These are phyloP conservation scores for Barbus barbus DNA, from an alignment of 2,113 vertebrate species.

Conservation along the genomic window DNA sequence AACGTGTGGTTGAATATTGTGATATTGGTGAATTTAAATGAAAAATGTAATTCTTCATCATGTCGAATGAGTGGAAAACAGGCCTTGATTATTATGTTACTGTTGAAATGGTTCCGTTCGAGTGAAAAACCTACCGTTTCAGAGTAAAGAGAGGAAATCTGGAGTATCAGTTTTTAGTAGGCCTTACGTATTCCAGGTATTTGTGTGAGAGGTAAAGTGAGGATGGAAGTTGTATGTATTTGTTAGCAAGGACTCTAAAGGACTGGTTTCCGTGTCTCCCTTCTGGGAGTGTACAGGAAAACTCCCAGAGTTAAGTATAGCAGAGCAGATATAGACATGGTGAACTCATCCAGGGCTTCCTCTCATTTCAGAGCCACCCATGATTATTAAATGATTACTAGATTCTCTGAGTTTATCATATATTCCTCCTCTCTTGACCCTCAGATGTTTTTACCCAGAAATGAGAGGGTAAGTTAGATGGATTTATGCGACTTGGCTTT, in stretches of 20 bases:
- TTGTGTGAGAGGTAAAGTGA: background rate
- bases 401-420: background rate
- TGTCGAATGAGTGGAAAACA: too few species aligned
- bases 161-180: background rate
- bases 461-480: background rate
- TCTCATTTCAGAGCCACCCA: background rate
- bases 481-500: background rate
- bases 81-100: too few species aligned
- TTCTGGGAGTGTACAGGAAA: slow-evolving; percentile 24
- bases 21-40: too few species aligned
- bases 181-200: background rate
- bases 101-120: too few species aligned
- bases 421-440: too few species aligned
- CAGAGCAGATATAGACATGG: slow-evolving; percentile 1
- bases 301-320: slow-evolving; percentile 38
- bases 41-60: too few species aligned
- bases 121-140: too few species aligned
- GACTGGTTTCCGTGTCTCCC: background rate
- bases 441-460: background rate
- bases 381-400: slow-evolving; percentile 9
- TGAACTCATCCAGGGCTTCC: background rate
- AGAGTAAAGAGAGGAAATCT: background rate
- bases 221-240: background rate
- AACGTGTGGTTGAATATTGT: too few species aligned
- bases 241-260: background rate